Evolutionary conservation across 2,888 invertebrate genomes (phyloP).

Genomic region (Tiliacea aurago): DNA sequence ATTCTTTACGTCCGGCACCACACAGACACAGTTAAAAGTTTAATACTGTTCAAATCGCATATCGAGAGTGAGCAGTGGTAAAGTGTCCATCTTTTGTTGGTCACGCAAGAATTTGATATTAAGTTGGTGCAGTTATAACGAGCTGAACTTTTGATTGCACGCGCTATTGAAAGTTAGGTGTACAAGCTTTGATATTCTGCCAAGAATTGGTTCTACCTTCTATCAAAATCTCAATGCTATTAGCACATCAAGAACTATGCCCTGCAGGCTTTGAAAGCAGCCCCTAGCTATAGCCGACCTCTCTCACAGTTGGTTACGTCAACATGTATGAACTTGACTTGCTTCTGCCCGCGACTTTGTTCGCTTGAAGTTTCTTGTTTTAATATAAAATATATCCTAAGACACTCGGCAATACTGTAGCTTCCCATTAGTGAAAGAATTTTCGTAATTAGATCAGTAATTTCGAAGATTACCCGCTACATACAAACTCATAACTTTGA

Average conservation of each 20-base stretch:
- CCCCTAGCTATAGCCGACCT: background rate
- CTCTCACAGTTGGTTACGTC: background rate
- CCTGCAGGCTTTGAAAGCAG: background rate
- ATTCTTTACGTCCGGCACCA: too few species aligned
- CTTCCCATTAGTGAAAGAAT: too few species aligned
- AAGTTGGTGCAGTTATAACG: constrained; percentile 20
- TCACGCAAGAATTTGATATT: constrained; percentile 5
- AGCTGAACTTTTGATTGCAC: constrained; percentile 38
- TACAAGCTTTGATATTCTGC: constrained; percentile 25
- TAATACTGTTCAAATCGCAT: background rate
- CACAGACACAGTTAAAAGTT: background rate
- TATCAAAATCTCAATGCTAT: background rate
- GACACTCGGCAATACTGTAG: too few species aligned
- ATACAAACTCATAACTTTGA: too few species aligned
- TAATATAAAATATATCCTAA: too few species aligned
- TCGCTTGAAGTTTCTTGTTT: background rate
- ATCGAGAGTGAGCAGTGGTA: background rate
- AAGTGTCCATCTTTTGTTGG: background rate
- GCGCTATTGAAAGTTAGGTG: constrained; percentile 15
- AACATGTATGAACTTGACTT: background rate
- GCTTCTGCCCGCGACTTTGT: background rate
- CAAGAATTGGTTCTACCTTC: constrained; percentile 1
- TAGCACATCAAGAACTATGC: background rate
- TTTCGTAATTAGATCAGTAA: too few species aligned
- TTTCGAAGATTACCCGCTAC: too few species aligned